Evolutionary conservation across 2,797 vertebrate genomes (phyloP).

Genomic region (Onychomys arenicola): DNA sequence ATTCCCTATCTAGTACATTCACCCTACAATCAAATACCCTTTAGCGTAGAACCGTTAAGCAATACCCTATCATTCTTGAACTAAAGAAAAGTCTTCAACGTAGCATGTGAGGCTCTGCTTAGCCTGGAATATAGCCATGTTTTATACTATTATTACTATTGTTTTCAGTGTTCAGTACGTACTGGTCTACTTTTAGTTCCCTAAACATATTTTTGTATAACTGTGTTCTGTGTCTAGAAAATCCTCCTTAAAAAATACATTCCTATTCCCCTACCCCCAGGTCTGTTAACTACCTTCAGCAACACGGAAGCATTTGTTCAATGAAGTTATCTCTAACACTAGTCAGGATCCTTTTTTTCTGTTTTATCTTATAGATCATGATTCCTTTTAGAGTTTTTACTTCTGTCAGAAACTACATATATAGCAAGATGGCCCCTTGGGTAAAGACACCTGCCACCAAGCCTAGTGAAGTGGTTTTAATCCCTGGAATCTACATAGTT

Average conservation of each 20-base stretch:
- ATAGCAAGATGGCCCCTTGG: neutral
- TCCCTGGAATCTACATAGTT: neutral
- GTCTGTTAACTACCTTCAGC: neutral
- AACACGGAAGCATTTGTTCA: neutral
- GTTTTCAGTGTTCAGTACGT: neutral
- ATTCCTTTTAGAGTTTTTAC: neutral
- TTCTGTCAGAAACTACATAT: neutral
- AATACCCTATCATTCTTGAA: neutral
- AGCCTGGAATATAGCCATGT: neutral
- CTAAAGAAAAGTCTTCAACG: conserved; percentile 17
- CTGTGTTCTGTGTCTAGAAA: neutral
- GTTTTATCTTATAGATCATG: neutral
- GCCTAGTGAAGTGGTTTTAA: neutral
- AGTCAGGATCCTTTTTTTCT: neutral
- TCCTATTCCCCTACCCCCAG: neutral
- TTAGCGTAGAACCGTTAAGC: conserved; percentile 2
- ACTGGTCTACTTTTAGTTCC: neutral
- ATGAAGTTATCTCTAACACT: neutral
- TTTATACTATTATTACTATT: neutral
- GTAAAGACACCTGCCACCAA: neutral
- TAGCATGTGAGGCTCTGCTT: neutral
- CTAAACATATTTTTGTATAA: neutral
- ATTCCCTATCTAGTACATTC: conserved; percentile 24
- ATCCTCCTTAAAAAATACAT: neutral
- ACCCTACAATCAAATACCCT: neutral